Evolutionary conservation across 2,888 invertebrate species (phyloP).

Genomic region (Pycnomerus fuliginosus): DNA sequence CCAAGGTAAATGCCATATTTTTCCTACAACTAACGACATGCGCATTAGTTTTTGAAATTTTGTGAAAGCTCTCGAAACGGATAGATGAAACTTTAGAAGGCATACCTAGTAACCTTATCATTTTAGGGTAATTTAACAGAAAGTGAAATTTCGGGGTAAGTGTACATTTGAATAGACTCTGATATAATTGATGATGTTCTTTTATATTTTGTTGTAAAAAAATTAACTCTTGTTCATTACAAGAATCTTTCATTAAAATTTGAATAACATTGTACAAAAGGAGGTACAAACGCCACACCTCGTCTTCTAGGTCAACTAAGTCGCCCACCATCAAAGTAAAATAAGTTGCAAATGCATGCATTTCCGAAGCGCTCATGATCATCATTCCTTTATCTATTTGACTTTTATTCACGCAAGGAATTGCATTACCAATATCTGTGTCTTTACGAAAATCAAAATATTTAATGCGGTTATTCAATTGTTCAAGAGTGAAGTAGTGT

Average conservation of each 20-base stretch:
- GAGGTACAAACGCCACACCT: not conserved
- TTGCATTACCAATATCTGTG: not conserved
- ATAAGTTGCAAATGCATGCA: not conserved
- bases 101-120: not conserved
- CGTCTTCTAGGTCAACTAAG: not conserved
- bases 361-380: not conserved
- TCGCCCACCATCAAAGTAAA: not conserved
- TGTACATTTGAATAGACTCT: not conserved
- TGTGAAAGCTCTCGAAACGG: not conserved
- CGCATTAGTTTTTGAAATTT: not conserved
- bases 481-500: not conserved
- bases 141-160: constrained; percentile 1
- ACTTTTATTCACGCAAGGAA: not conserved
- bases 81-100: not conserved
- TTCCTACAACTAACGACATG: not conserved
- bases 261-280: not conserved
- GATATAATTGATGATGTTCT: not conserved
- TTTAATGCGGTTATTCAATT: not conserved
- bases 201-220: not conserved
- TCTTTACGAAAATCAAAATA: not conserved
- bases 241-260: not conserved
- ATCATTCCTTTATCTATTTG: not conserved
- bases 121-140: not conserved
- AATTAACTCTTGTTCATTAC: not conserved
- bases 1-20: not conserved